These are phyloP conservation scores for Phenganax marumi DNA, from an alignment of 92 coral and sea anemone species.

Conservation along the genomic window DNA sequence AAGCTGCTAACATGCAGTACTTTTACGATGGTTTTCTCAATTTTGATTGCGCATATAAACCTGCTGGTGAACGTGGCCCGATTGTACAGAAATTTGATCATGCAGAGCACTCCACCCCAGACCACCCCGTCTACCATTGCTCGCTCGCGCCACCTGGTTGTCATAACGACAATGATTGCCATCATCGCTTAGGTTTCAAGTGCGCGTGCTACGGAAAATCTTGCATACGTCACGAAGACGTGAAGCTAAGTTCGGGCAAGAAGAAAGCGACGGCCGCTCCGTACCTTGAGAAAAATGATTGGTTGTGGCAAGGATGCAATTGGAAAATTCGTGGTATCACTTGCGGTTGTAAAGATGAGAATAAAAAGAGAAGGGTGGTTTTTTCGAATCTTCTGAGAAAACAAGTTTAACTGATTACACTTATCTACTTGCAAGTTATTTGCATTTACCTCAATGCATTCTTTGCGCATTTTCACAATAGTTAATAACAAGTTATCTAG, in stretches of 20 bases:
- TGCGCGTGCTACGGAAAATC: constrained; percentile 45
- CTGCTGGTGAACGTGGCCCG: background rate
- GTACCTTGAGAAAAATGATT: background rate
- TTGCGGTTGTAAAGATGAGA: background rate
- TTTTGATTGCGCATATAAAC: constrained; percentile 24
- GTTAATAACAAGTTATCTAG: too few relatives aligned
- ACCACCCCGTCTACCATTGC: constrained; percentile 37
- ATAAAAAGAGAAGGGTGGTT: background rate
- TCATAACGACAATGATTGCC: constrained; percentile 49
- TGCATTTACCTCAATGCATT: too few relatives aligned
- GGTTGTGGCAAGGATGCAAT: background rate
- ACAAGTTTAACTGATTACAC: background rate
- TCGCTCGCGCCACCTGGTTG: constrained; percentile 49
- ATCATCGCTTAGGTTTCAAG: constrained; percentile 24
- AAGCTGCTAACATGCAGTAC: constrained; percentile 48
- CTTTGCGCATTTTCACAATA: too few relatives aligned
- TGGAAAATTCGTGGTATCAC: background rate
- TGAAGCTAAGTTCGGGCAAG: background rate
- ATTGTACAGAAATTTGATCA: constrained; percentile 43
- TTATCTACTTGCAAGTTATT: background rate
- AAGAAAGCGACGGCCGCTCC: background rate
- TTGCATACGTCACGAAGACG: constrained; percentile 36
- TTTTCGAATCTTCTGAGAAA: constrained; percentile 1
- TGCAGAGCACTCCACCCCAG: constrained; percentile 5
- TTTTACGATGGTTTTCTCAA: constrained; percentile 32